Base-by-base conservation (phyloP, 2,888 invertebrate species). In the Coenonympha glycerion region DNA sequence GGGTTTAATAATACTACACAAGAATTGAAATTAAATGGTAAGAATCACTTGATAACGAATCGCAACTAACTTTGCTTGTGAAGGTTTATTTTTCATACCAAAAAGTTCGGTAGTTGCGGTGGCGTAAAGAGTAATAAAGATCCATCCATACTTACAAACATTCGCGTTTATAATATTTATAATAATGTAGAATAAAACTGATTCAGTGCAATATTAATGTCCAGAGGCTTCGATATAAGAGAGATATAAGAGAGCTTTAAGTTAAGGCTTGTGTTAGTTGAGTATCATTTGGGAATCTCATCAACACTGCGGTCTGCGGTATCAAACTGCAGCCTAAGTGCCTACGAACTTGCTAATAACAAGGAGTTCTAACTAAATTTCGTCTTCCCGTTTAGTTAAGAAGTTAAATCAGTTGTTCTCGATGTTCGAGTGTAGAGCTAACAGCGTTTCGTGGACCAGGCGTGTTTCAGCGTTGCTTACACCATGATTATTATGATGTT, bases 381-480 rank as follows among this genome's bases (percentile, higher is more conserved):
- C 34, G 34, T 18, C 34, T 34, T 24, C 34, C 34, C 34, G 33
- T 45, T 34, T 33, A 45, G 34, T 45, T 45, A 45, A 45, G 45
- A 45, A 45, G 45, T 45, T 45, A 45, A 45, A 34, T 45, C 45
- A 45, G 45, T 45, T 45, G 34, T 45, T 21, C 22, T 34, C 22
- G 16, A 34, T 34, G 8, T 21, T 28, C 42, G 30, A 21, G 30
- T 13, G 28, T 41, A 15, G 31, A 44, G 31, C 31, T 44, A 44
- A 44, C 44, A 33, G 31, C 11, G 22, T 15, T 15, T 33, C 33
- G 9, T 33, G 33, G 24, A 15, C 3, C 24, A 15, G 4, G 15
- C 33, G 16, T 24, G 24, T 24, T 15, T 15, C 15, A 39, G 24
- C n/a, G 15, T 15, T 22, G 13, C 2, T 19, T 21, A 30, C 11